Conservation (phyloP, 1,140 invertebrate species). For the Triops longicaudatus region DNA sequence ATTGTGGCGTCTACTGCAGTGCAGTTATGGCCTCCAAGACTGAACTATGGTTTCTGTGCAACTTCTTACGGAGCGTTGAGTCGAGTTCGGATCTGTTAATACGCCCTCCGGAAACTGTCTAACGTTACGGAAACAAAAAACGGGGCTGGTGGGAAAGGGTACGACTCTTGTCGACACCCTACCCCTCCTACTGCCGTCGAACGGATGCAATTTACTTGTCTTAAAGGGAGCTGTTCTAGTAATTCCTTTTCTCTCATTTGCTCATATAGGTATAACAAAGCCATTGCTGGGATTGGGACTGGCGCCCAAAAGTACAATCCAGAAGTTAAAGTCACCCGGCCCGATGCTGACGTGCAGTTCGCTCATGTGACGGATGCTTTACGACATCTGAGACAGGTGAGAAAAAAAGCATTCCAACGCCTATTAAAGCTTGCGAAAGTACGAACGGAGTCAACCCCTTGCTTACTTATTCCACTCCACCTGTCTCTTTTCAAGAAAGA, state of each 20-base stretch:
- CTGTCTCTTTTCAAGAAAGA: not conserved
- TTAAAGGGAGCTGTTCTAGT: not conserved
- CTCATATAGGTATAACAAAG: slow-evolving; percentile 52
- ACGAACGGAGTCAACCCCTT: not conserved
- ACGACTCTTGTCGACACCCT: too few species aligned
- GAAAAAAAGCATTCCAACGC: not conserved
- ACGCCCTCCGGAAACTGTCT: too few species aligned
- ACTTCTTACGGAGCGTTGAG: too few species aligned
- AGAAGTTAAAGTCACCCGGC: slow-evolving; percentile 47
- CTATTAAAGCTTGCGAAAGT: not conserved
- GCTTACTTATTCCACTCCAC: not conserved
- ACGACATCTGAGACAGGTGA: slow-evolving; percentile 54
- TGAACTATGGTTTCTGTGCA: too few species aligned
- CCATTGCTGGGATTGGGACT: slow-evolving; percentile 50
- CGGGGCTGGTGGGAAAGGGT: too few species aligned
- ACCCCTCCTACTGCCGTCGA: too few species aligned
- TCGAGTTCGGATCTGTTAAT: too few species aligned
- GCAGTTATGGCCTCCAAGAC: too few species aligned
- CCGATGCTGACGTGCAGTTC: slow-evolving; percentile 46
- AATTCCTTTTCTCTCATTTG: slow-evolving; percentile 23
- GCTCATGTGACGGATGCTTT: slow-evolving; percentile 53
- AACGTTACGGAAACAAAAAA: too few species aligned
- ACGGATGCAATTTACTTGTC: too few species aligned
- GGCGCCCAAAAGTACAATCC: slow-evolving; percentile 57
- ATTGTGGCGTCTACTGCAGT: too few species aligned